Percentiles rank a stretch among this genome's conserved stretches.
phyloP scores from a whole-genome alignment of 2,888 invertebrate genomes.

The Drosophila melanosoma region DNA sequence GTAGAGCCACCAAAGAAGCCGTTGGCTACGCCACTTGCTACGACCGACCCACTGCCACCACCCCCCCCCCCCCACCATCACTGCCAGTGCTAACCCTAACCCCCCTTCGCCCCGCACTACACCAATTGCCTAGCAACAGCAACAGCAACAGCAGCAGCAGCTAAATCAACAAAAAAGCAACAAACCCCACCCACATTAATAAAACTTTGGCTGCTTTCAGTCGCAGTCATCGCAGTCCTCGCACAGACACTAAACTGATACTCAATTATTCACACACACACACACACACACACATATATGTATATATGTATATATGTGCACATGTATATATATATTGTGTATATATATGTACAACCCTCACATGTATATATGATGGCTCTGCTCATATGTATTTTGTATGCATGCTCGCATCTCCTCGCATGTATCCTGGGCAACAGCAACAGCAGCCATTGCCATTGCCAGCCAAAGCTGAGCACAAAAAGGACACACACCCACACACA shows the following conservation, averaged over 20 bases:
- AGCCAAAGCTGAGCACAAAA: constrained; percentile 53
- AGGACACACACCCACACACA: constrained; percentile 49
- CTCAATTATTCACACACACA: constrained; percentile 72
- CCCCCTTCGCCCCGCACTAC: background rate
- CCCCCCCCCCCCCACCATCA: background rate
- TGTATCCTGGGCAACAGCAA: constrained; percentile 62
- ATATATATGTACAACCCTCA: constrained; percentile 33
- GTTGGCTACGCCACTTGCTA: constrained; percentile 56
- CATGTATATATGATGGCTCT: constrained; percentile 29
- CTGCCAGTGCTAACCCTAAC: background rate
- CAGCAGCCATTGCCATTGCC: constrained; percentile 80
- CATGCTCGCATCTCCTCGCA: constrained; percentile 41
- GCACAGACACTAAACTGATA: constrained; percentile 76
- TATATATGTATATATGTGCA: constrained; percentile 18
- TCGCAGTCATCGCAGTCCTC: constrained; percentile 50
- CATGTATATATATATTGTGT: constrained; percentile 11
- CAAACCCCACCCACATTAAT: constrained; percentile 68
- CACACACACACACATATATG: constrained; percentile 27
- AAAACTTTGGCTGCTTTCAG: constrained; percentile 76
- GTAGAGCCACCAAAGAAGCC: constrained; percentile 57
- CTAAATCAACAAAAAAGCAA: constrained; percentile 71
- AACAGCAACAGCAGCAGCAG: constrained; percentile 34
- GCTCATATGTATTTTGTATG: constrained; percentile 45
- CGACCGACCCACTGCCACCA: constrained; percentile 11
- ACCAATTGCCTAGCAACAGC: constrained; percentile 31